phyloP scores from a whole-genome alignment of 2,888 invertebrate genomes.

The Netelia fuscicornis region DNA sequence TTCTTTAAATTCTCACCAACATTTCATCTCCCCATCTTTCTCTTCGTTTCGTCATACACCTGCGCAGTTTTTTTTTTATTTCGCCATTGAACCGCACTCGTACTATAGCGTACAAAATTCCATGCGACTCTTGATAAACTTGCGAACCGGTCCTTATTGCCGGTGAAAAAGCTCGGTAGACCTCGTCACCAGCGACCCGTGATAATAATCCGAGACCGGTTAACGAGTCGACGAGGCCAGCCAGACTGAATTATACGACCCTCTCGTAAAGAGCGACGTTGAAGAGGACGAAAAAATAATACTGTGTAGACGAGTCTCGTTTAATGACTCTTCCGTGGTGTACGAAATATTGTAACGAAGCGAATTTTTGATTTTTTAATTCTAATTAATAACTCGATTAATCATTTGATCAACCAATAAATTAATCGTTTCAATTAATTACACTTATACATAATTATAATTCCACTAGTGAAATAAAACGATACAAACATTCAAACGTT shows the following conservation, averaged over 20 bases:
- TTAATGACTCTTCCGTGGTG: slow-evolving; percentile 1
- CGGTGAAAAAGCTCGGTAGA: slow-evolving; percentile 3
- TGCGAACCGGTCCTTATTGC: slow-evolving; percentile 33
- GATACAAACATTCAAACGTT: neutral
- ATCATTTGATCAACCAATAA: neutral
- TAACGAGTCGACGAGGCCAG: slow-evolving; percentile 53
- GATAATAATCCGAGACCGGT: slow-evolving; percentile 47
- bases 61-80: slow-evolving; percentile 21
- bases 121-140: slow-evolving; percentile 41
- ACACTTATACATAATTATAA: neutral
- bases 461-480: neutral
- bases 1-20: neutral
- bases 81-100: neutral
- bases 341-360: neutral
- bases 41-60: slow-evolving; percentile 15
- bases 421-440: neutral
- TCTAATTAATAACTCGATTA: neutral
- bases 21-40: neutral
- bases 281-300: slow-evolving; percentile 4
- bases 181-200: neutral
- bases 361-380: too few relatives aligned
- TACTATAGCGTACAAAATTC: neutral
- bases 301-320: slow-evolving; percentile 1
- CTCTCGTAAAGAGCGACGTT: slow-evolving; percentile 30
- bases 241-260: slow-evolving; percentile 50